These are phyloP conservation scores for Invenusta paracnida DNA, from an alignment of 2,888 invertebrate genomes.

Conservation along the genomic window DNA sequence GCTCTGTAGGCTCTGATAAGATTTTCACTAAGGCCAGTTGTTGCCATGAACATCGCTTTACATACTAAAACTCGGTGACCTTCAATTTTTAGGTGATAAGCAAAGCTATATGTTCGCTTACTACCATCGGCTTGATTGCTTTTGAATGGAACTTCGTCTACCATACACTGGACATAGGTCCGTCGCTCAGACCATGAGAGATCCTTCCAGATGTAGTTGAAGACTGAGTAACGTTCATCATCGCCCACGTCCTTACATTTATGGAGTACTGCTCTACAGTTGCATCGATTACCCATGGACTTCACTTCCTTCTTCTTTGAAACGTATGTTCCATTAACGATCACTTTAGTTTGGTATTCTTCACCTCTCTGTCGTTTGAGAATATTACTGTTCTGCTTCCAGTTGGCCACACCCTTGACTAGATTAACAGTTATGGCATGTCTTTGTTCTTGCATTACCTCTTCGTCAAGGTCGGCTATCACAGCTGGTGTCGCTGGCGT, in stretches of 20 bases:
- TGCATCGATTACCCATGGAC: not conserved
- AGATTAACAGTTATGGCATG: not conserved
- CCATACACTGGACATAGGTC: not conserved
- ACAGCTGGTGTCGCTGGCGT: no score
- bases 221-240: not conserved
- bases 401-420: not conserved
- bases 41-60: constrained; percentile 47
- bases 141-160: not conserved
- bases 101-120: not conserved
- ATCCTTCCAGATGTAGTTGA: not conserved
- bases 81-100: not conserved
- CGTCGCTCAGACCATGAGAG: not conserved
- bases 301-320: not conserved
- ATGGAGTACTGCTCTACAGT: not conserved
- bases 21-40: constrained; percentile 45
- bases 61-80: constrained; percentile 41
- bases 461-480: no score
- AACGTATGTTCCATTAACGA: not conserved
- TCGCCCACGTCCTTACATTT: not conserved
- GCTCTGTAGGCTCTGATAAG: constrained; percentile 36
- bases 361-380: not conserved
- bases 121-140: not conserved
- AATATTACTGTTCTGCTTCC: not conserved
- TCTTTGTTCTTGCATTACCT: not conserved
- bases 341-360: not conserved